These are phyloP conservation scores for Sesia apiformis DNA, from an alignment of 2,888 invertebrate species.

Conservation along the genomic window DNA sequence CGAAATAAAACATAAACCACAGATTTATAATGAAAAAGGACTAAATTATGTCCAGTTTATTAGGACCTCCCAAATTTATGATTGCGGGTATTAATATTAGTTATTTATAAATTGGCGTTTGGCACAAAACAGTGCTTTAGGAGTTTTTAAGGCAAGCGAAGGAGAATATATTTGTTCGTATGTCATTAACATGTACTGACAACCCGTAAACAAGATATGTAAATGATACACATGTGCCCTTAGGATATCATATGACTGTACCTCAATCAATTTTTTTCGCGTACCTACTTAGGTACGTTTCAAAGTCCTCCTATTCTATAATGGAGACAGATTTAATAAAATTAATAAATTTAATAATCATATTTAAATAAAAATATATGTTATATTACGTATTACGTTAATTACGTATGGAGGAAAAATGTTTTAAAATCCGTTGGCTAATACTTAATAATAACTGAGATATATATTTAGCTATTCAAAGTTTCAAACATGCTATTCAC, in stretches of 20 bases:
- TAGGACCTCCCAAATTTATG: slow-evolving; percentile 16
- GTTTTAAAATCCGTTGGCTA: too few relatives aligned
- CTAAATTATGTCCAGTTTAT: slow-evolving; percentile 20
- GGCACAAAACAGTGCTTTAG: slow-evolving; percentile 38
- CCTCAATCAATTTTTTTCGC: too few relatives aligned
- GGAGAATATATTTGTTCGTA: slow-evolving; percentile 53
- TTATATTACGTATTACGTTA: too few relatives aligned
- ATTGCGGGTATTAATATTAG: slow-evolving; percentile 5
- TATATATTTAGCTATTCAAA: too few relatives aligned
- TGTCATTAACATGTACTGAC: slow-evolving; percentile 55
- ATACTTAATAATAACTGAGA: too few relatives aligned
- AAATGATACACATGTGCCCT: slow-evolving; percentile 42
- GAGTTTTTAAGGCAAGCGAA: slow-evolving; percentile 30
- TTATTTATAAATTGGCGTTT: slow-evolving; percentile 20
- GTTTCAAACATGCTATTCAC: too few relatives aligned
- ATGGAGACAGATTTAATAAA: too few relatives aligned
- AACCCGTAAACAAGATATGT: slow-evolving; percentile 58
- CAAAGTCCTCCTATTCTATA: too few relatives aligned
- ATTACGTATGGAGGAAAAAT: too few relatives aligned
- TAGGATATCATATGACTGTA: slow-evolving; percentile 17
- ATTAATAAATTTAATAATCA: too few relatives aligned
- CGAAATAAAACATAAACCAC: slow-evolving; percentile 60
- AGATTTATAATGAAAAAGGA: slow-evolving; percentile 58
- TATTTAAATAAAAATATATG: too few relatives aligned
- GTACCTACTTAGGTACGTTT: too few relatives aligned